Base-by-base conservation (phyloP, 2,888 invertebrate species). In the Pocota personata region DNA sequence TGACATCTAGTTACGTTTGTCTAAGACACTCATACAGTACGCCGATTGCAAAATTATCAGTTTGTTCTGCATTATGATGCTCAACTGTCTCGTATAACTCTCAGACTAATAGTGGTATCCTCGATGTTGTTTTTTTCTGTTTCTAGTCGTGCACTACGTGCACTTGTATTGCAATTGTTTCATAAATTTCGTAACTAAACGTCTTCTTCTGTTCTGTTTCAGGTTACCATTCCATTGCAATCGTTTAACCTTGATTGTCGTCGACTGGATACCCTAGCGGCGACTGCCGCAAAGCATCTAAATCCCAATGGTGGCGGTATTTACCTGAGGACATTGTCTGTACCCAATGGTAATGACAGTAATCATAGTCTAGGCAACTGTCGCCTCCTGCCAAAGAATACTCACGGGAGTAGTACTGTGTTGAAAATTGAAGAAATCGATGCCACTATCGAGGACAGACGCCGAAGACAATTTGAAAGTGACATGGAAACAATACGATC, bases 171-270 rank as follows among this genome's bases (percentile, higher is more conserved):
- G 10, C 27, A 12, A 57, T 52, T 52, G 58, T 50, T 60, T 40
- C 50, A 58, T 62, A 35, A 37, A 48, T 69, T 55, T 82, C 86
- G 58, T 84, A 58, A 76, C 67, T 50, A 21, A 50, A 35, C 32
- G 12, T 62, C 60, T 67, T 48, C 77, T 69, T 69, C n/a, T 77
- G 37, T 57, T 30, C 8, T 50, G 1, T 21, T 64, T 43, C 90
- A 92, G 92, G 89, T 92, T 89, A 92, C 92, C 88, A 92, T 92
- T 90, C 92, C 92, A 89, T 88, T 92, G 88, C 92, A 92, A 89
- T 92, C 92, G 87, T 92, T 92, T 90, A 92, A 91, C 90, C 90
- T 92, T 91, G 91, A 91, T 90, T 90, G 91, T 88, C 89, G 90
- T 88, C 90, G 89, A 88, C 89, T 89, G 88, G 90, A 89, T 87